phyloP scores from a whole-genome alignment of 1,140 invertebrate species.

The Anoplolepis gracilipes region DNA sequence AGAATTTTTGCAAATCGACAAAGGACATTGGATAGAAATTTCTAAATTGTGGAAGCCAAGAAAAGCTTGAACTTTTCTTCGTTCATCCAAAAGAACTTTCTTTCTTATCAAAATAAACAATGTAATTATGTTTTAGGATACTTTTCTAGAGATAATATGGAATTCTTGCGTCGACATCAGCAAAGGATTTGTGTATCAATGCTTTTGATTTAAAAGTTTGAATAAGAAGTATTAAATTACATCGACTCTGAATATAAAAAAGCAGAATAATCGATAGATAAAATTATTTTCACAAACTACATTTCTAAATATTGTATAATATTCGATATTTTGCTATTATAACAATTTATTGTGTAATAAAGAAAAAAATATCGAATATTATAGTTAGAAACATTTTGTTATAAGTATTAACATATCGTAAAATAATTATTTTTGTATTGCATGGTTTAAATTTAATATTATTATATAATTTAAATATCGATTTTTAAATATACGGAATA shows the following conservation, averaged over 20 bases:
- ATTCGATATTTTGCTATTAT: slow-evolving; percentile 1
- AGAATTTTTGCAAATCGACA: slow-evolving; percentile 38
- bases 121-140: neutral
- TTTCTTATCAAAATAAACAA: slow-evolving; percentile 2
- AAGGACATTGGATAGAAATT: slow-evolving; percentile 9
- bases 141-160: neutral
- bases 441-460: slow-evolving; percentile 14
- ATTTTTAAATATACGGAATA: neutral
- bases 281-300: neutral
- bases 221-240: neutral
- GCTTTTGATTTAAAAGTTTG: neutral
- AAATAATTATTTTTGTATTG: slow-evolving; percentile 12
- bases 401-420: slow-evolving; percentile 18
- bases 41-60: slow-evolving; percentile 8
- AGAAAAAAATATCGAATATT: neutral
- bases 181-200: neutral
- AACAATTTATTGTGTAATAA: neutral
- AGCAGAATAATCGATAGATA: neutral
- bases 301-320: neutral
- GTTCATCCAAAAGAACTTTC: neutral
- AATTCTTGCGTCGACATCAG: neutral
- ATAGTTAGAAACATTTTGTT: slow-evolving; percentile 20
- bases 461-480: too few relatives aligned
- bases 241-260: neutral
- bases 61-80: neutral